Evolutionary conservation across 2,113 vertebrate species (phyloP).

Genomic region (Corythaixoides concolor): DNA sequence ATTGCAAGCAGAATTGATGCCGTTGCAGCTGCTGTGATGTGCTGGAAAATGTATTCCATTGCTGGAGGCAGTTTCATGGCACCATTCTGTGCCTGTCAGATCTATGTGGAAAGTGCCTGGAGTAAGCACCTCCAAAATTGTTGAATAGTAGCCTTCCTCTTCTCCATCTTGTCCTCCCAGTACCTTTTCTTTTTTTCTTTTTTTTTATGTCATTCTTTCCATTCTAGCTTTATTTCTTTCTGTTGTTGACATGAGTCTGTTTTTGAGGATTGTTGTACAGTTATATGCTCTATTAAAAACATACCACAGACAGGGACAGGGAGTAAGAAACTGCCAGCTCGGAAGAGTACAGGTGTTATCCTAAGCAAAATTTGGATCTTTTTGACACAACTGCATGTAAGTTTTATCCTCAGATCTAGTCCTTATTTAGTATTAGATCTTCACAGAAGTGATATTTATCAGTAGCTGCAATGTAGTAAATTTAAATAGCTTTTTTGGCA

Average conservation of each 20-base stretch:
- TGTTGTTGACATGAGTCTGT: background rate
- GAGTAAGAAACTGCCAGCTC: background rate
- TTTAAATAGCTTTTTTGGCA: slow-evolving; percentile 65
- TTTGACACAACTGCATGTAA: slow-evolving; percentile 36
- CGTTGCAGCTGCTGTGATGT: slow-evolving; percentile 54
- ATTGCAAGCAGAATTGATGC: slow-evolving; percentile 48
- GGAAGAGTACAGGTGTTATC: background rate
- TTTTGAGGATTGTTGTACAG: background rate
- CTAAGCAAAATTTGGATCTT: slow-evolving; percentile 1
- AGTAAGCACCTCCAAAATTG: slow-evolving; percentile 49
- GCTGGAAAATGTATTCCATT: slow-evolving; percentile 62
- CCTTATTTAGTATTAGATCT: slow-evolving; percentile 58
- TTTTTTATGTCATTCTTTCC: background rate
- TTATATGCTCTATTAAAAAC: background rate
- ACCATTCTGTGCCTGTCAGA: slow-evolving; percentile 59
- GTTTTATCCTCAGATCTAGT: slow-evolving; percentile 46
- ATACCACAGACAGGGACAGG: background rate
- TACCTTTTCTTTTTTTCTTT: background rate
- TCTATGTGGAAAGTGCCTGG: slow-evolving; percentile 19
- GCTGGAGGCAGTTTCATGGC: slow-evolving; percentile 68
- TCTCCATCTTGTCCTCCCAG: background rate
- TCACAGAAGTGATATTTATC: slow-evolving; percentile 48
- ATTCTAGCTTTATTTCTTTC: background rate
- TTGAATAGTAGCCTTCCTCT: background rate
- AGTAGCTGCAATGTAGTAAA: slow-evolving; percentile 56